Percentiles rank a stretch among this genome's conserved stretches.
phyloP scores from a whole-genome alignment of 2,797 vertebrate genomes.

The Serranus cabrilla region DNA sequence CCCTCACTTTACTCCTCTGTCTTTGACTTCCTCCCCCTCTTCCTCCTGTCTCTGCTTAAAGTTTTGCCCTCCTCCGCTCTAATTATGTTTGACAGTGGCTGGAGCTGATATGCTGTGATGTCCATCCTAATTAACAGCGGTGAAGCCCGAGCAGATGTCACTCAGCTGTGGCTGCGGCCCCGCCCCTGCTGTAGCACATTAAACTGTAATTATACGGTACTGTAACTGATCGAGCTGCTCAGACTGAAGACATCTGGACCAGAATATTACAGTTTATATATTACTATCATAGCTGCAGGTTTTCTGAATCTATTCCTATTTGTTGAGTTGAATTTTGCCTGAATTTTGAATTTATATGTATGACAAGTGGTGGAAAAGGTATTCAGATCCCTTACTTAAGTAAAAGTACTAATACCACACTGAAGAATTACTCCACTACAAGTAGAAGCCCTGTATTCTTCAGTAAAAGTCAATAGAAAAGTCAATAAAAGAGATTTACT shows the following conservation, averaged over 20 bases:
- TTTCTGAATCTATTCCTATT: too few relatives aligned
- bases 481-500: too few relatives aligned
- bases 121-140: constrained; percentile 59
- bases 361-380: too few relatives aligned
- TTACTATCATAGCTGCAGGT: too few relatives aligned
- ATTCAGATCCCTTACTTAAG: too few relatives aligned
- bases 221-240: constrained; percentile 25
- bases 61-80: constrained; percentile 23
- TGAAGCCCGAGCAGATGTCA: constrained; percentile 62
- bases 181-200: constrained; percentile 29
- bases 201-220: constrained; percentile 49
- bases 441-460: too few relatives aligned
- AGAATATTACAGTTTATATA: too few relatives aligned
- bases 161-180: constrained; percentile 42
- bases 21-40: neutral
- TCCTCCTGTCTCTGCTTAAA: constrained; percentile 18
- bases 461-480: neutral
- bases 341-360: too few relatives aligned
- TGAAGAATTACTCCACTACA: too few relatives aligned
- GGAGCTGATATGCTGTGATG: constrained; percentile 36
- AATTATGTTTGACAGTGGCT: constrained; percentile 64
- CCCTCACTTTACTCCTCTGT: neutral
- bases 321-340: too few relatives aligned
- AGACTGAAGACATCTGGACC: constrained; percentile 34
- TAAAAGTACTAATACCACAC: too few relatives aligned